A percentile compares a stretch with the other conserved stretches of the same genome.
phyloP scores from a whole-genome alignment of 2,888 invertebrate species.

The Ganaspis brasiliensis region DNA sequence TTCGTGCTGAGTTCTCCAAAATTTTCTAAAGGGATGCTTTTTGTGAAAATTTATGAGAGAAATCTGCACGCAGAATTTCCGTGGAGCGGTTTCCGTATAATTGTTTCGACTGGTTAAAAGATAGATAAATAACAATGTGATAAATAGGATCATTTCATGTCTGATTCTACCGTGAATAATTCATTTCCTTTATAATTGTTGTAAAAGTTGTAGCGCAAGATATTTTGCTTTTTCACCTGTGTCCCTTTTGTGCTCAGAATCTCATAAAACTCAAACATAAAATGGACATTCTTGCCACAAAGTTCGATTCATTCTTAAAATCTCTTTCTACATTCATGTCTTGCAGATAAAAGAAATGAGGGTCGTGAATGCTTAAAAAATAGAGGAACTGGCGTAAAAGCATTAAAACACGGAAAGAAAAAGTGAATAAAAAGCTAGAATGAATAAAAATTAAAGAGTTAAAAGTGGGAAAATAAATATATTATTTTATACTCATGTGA shows the following conservation, averaged over 20 bases:
- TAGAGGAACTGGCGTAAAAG: neutral
- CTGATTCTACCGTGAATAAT: neutral
- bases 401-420: slow-evolving; percentile 29
- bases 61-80: no score
- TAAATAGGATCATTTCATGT: no score
- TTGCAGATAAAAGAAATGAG: slow-evolving; percentile 23
- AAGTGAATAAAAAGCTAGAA: neutral
- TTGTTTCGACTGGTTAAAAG: no score
- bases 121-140: no score
- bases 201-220: neutral
- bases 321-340: slow-evolving; percentile 15
- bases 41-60: no score
- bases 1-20: no score
- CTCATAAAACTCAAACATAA: slow-evolving; percentile 27
- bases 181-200: neutral
- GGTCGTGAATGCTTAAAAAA: slow-evolving; percentile 10
- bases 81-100: no score
- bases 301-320: slow-evolving; percentile 34
- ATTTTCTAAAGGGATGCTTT: no score
- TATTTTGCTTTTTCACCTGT: neutral
- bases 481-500: no score
- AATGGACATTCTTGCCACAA: slow-evolving; percentile 19
- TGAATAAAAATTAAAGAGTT: no score
- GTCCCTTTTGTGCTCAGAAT: neutral
- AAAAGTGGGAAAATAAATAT: no score